A percentile compares a stretch with the other conserved stretches of the same genome.
phyloP scores from a whole-genome alignment of 1,140 invertebrate genomes.

The Ostrea edulis region DNA sequence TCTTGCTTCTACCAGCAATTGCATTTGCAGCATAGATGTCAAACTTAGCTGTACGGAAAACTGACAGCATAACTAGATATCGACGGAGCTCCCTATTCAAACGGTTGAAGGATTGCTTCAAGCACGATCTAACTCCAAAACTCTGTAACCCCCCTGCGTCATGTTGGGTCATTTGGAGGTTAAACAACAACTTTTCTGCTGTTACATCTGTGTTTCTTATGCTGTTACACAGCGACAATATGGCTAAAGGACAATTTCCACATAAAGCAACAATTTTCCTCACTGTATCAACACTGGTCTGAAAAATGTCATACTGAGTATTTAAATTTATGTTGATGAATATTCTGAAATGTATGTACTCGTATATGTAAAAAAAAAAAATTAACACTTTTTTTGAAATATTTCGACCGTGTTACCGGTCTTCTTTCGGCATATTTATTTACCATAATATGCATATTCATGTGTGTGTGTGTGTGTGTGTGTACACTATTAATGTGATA shows the following conservation, averaged over 20 bases:
- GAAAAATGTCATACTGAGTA: neutral
- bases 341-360: no score
- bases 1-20: neutral
- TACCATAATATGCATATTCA: no score
- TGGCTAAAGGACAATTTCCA: constrained; percentile 18
- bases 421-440: no score
- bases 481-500: no score
- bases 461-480: no score
- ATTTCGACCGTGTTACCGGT: no score
- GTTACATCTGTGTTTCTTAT: neutral
- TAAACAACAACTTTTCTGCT: neutral
- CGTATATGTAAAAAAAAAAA: no score
- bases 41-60: constrained; percentile 18
- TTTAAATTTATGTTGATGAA: no score
- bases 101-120: neutral
- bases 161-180: neutral
- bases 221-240: constrained; percentile 13
- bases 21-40: neutral
- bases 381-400: no score
- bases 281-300: neutral
- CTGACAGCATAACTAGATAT: neutral
- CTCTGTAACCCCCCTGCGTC: neutral
- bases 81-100: neutral
- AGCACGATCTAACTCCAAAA: neutral
- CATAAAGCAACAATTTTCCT: neutral